Evolutionary conservation across 2,888 invertebrate genomes (phyloP), one percentile per base, ranked within the genome.

Genomic region (Nymphalis urticae): DNA sequence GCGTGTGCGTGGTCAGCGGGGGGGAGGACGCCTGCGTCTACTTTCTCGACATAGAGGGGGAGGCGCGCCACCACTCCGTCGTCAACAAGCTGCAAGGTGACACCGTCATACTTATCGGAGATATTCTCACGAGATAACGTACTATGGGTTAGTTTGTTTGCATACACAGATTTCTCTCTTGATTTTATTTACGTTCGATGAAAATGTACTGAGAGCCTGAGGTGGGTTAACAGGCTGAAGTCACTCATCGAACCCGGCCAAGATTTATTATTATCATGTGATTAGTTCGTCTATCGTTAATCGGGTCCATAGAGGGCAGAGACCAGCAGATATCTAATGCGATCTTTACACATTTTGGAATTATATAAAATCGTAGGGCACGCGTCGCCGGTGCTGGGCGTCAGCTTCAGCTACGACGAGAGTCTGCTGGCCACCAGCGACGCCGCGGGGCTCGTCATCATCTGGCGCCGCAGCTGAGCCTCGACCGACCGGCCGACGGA

Each of bases 321-420:
- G 36, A 36, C 10, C 36, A 36, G 36, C 10, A 36, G 9, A 9
- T 36, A 2, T 36, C 32, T 8, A 32, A 5, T 32, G 21, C 2
- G 21, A 21, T 21, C 21, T 32, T 32, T 6, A 5, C 0, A 42
- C 42, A 10, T 36, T 4, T 19, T 17, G 13, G 5, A 19, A 50
- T 36, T 27, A 19, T 54, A 64, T 59, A n/a, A 19, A 7, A 17
- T 50, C 13, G 13, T 51, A 87, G 96, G 97, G 9, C 97, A 97
- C 87, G 95, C 97, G 1, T 94, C 95, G n/a, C 95, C 97, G 0
- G 96, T 97, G 64, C 89, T 97, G 24, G 96, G 97, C 64, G 95
- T 97, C 42, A 95, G 96, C 76, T 97, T 97, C 87, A 97, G 97
- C 88, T 97, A 97, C 88, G 97, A 97, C 86, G 97, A 97, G 92